Evolutionary conservation across 2,113 vertebrate species (phyloP).

Genomic region (Taurulus bubalis): DNA sequence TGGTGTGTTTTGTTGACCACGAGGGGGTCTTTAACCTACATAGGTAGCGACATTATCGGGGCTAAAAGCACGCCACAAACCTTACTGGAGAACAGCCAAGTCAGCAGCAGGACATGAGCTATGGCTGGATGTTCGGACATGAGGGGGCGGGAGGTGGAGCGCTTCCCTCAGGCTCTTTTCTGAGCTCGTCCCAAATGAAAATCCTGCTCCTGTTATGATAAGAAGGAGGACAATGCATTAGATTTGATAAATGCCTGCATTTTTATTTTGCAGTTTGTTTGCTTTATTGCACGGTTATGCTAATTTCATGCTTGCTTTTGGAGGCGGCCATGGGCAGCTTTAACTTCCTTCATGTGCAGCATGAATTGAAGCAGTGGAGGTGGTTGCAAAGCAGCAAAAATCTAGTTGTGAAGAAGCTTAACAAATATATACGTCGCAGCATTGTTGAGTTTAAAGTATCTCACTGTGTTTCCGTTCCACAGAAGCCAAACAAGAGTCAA

Average conservation of each 20-base stretch:
- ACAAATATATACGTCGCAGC: neutral
- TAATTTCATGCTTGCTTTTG: neutral
- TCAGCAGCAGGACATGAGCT: slow-evolving; percentile 71
- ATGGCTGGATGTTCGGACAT: slow-evolving; percentile 64
- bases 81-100: slow-evolving; percentile 76
- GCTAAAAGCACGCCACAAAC: slow-evolving; percentile 71
- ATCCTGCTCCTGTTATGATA: slow-evolving; percentile 43
- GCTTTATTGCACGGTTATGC: neutral
- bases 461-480: neutral
- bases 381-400: neutral
- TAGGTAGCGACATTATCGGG: slow-evolving; percentile 80
- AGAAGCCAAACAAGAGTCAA: slow-evolving; percentile 16
- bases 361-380: neutral
- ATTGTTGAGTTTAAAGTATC: neutral
- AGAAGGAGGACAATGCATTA: slow-evolving; percentile 27
- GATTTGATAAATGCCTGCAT: neutral
- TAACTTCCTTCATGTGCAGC: neutral
- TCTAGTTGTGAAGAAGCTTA: neutral
- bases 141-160: slow-evolving; percentile 8
- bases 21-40: slow-evolving; percentile 85
- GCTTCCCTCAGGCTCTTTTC: slow-evolving; percentile 62
- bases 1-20: slow-evolving; percentile 70
- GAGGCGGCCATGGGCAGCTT: slow-evolving; percentile 2
- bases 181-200: slow-evolving; percentile 62
- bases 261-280: neutral